phyloP scores from a whole-genome alignment of 1,140 invertebrate species.

The Sitobion miscanthi region DNA sequence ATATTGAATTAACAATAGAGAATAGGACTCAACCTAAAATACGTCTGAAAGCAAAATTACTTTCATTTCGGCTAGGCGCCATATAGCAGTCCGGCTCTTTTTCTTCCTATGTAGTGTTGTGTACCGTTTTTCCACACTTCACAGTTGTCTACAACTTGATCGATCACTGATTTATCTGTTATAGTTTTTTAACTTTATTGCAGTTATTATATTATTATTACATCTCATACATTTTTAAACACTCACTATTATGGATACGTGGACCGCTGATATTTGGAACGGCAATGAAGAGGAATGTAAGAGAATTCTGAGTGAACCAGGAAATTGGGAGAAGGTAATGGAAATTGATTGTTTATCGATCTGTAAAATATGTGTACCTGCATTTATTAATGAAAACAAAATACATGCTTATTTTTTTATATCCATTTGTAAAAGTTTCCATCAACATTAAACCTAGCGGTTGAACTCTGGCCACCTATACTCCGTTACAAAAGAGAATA shows the following conservation, averaged over 20 bases:
- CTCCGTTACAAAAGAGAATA: no score
- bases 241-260: not conserved
- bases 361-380: not conserved
- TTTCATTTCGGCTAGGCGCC: no score
- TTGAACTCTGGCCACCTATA: no score
- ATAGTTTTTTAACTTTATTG: not conserved
- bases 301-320: not conserved
- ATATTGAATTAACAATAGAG: no score
- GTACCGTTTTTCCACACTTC: not conserved
- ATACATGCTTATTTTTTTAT: no score
- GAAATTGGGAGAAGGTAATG: slow-evolving; percentile 48
- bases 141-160: not conserved
- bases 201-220: no score
- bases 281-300: slow-evolving; percentile 18
- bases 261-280: slow-evolving; percentile 20
- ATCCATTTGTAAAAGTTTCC: no score
- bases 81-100: not conserved
- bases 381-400: not conserved
- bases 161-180: not conserved
- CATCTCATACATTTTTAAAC: not conserved
- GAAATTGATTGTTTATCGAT: not conserved
- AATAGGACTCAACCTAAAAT: not conserved
- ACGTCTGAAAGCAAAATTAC: no score
- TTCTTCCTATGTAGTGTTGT: not conserved
- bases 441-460: no score